phyloP scores from a whole-genome alignment of 2,113 vertebrate genomes.

The Anhinga rufa region DNA sequence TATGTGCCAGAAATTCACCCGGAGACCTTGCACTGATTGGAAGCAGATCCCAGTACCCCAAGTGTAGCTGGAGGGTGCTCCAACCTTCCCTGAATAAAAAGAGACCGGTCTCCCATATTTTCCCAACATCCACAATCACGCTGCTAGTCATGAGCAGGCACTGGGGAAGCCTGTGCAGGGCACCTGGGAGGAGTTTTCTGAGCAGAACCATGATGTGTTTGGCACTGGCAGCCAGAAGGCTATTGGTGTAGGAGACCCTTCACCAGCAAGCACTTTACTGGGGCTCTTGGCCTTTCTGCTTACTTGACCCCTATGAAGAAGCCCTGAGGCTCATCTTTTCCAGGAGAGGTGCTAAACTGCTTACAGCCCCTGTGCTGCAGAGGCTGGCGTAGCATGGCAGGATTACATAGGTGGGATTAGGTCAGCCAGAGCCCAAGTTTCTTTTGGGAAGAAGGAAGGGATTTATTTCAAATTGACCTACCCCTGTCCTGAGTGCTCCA shows the following conservation, averaged over 20 bases:
- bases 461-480: not conserved
- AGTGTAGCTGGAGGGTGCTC: not conserved
- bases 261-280: not conserved
- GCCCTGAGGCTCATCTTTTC: not conserved
- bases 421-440: not conserved
- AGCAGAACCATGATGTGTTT: too few relatives aligned
- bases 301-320: not conserved
- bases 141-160: not conserved
- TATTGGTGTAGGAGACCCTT: not conserved
- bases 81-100: not conserved
- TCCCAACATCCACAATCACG: not conserved
- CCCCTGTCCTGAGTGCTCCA: not conserved
- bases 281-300: not conserved
- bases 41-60: not conserved
- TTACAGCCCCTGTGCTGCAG: not conserved
- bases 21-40: not conserved
- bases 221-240: not conserved
- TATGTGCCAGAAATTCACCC: not conserved
- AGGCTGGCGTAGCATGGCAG: not conserved
- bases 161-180: not conserved
- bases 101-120: not conserved
- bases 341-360: not conserved
- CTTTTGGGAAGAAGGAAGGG: not conserved
- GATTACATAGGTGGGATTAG: not conserved
- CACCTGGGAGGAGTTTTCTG: not conserved